Conservation (phyloP, 2,113 vertebrate species). For the Tursiops truncatus region DNA sequence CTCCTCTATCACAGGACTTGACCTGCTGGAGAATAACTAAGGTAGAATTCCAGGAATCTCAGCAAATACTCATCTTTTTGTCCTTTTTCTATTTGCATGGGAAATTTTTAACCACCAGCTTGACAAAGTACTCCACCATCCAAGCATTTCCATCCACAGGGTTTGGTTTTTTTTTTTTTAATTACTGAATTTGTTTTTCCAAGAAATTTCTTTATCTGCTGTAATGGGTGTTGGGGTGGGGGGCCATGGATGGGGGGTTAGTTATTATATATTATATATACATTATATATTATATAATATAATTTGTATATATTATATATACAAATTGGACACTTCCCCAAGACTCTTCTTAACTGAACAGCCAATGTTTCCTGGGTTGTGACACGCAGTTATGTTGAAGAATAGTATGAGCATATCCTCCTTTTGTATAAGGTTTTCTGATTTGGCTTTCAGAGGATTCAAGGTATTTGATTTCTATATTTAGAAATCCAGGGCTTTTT, state of each 20-base stretch:
- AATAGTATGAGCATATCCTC: neutral
- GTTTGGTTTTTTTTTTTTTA: neutral
- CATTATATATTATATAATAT: no score
- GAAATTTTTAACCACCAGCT: neutral
- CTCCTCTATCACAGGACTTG: neutral
- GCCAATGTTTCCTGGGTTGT: neutral
- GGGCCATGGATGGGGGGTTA: no score
- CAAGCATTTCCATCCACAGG: neutral
- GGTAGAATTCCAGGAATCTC: neutral
- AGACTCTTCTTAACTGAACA: neutral
- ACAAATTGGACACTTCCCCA: neutral
- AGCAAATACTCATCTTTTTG: no score
- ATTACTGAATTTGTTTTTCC: neutral
- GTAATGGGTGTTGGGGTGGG: rapidly evolving
- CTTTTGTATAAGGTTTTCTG: constrained; percentile 57
- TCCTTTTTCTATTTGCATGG: neutral
- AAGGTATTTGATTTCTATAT: constrained; percentile 65
- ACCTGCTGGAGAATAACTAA: neutral
- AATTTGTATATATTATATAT: neutral
- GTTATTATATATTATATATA: neutral
- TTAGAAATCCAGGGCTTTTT: constrained; percentile 66
- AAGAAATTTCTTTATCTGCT: neutral
- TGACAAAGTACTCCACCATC: neutral
- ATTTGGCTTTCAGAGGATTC: constrained; percentile 44
- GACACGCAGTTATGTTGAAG: neutral